Conservation (phyloP, 1,140 invertebrate species). For the Saccostrea glomerata region DNA sequence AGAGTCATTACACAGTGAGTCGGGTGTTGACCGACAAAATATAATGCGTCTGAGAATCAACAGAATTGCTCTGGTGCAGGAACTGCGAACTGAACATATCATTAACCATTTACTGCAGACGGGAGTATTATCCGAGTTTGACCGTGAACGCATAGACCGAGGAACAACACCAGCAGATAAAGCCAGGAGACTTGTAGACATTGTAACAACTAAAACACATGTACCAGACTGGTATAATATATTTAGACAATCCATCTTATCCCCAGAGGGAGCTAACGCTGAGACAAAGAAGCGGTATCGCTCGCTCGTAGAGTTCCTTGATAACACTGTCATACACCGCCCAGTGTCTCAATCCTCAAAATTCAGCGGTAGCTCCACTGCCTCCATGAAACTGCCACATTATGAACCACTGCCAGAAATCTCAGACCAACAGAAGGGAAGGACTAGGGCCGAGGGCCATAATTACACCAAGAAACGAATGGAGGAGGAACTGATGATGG, state of each 20-base stretch:
- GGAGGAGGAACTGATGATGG: constrained; percentile 47
- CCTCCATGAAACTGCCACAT: constrained; percentile 62
- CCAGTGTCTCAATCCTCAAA: constrained; percentile 66
- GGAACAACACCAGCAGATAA: constrained; percentile 71
- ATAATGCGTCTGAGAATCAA: constrained; percentile 75
- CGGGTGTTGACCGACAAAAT: constrained; percentile 72
- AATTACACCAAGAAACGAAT: constrained; percentile 57
- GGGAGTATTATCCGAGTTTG: constrained; percentile 67
- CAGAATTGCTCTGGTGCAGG: constrained; percentile 75
- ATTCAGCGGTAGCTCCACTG: constrained; percentile 57
- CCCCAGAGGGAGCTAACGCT: constrained; percentile 63
- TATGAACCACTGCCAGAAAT: constrained; percentile 72
- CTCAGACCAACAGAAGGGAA: constrained; percentile 56
- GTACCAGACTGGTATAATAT: constrained; percentile 73
- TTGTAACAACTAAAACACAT: constrained; percentile 71
- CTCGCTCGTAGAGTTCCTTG: constrained; percentile 75
- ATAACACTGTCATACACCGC: constrained; percentile 75
- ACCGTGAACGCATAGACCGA: constrained; percentile 67
- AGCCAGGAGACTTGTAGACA: constrained; percentile 72
- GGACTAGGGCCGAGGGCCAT: constrained; percentile 43
- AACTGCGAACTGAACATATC: constrained; percentile 74
- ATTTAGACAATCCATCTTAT: constrained; percentile 69
- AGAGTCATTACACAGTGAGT: constrained; percentile 50
- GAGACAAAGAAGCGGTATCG: constrained; percentile 70
- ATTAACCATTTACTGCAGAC: constrained; percentile 62